These are phyloP conservation scores for Aramus guarauna DNA, from an alignment of 2,113 vertebrate genomes.

Conservation along the genomic window DNA sequence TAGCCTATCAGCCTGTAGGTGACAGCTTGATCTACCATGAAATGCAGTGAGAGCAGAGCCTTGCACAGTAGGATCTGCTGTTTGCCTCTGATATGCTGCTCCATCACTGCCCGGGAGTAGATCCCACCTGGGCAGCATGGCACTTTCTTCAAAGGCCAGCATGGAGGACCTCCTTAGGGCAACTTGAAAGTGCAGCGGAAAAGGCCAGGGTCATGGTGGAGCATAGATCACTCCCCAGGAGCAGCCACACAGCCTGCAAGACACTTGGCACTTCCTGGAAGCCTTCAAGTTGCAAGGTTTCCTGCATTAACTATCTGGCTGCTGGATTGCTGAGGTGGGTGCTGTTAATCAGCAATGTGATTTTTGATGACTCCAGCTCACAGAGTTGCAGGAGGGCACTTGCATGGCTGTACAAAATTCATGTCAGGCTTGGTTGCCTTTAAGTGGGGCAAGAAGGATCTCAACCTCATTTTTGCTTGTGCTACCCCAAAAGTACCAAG, in stretches of 20 bases:
- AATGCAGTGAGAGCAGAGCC: neutral
- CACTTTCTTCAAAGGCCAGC: constrained; percentile 34
- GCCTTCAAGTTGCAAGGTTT: neutral
- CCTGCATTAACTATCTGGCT: constrained; percentile 19
- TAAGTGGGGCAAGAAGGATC: neutral
- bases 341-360: neutral
- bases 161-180: neutral
- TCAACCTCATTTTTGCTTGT: neutral
- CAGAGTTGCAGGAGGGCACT: neutral
- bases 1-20: neutral
- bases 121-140: constrained; percentile 20
- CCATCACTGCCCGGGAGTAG: neutral
- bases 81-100: neutral
- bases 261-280: constrained; percentile 30
- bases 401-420: neutral
- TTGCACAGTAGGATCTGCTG: neutral
- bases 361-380: neutral
- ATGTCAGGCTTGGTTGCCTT: neutral
- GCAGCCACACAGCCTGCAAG: neutral
- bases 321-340: neutral
- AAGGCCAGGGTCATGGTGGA: constrained; percentile 21
- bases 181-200: constrained; percentile 30
- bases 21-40: neutral
- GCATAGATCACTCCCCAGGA: constrained; percentile 49
- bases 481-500: neutral